Base-by-base conservation (phyloP, 2,797 vertebrate genomes). In the Pristis pectinata region DNA sequence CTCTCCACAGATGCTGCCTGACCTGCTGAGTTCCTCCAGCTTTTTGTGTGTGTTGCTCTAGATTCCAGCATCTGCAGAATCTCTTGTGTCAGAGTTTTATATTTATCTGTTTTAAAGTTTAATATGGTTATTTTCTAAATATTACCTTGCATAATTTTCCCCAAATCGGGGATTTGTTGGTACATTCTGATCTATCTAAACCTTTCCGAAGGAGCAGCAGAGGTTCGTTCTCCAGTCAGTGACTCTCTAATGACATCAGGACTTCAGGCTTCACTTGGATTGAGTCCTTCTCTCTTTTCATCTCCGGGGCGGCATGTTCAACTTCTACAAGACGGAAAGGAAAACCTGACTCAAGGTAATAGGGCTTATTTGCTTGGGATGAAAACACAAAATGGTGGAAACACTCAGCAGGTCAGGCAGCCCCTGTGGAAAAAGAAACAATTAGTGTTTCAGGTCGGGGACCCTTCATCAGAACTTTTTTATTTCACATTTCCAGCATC, bases 211-310 rank as follows among this genome's bases (percentile, higher is more conserved):
- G 87, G 87, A 11, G 87, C 59, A 91, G 59, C 61, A 10, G 87
- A 41, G 24, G 64, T 91, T 41, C 61, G 67, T 91, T 91, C 87
- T 67, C 87, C 87, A 2, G 15, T 91, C 87, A 91, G 59, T 10
- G n/a, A 22, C n/a, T 91, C 87, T 67, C 59, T 67, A 11, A 37
- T 17, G 3, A 41, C n/a, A 11, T 67, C 87, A 6, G 87, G 87
- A 17, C 87, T 67, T 19, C 87, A 91, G 87, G 61, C 87, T 9
- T 67, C 87, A 24, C 95, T 97, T 34, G 96, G 95, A 2, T 93
- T 97, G 80, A 97, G 96, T 94, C 96, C 97, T 34, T 96, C 96
- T 0, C 95, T 97, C 93, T 95, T 96, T 77, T 96, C 95, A 92
- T 96, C 96, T 59, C 97, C 96, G 0, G 95, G 95, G 5, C 96